These are phyloP conservation scores for Cyaniris semiargus DNA, from an alignment of 2,888 invertebrate genomes.

Conservation along the genomic window DNA sequence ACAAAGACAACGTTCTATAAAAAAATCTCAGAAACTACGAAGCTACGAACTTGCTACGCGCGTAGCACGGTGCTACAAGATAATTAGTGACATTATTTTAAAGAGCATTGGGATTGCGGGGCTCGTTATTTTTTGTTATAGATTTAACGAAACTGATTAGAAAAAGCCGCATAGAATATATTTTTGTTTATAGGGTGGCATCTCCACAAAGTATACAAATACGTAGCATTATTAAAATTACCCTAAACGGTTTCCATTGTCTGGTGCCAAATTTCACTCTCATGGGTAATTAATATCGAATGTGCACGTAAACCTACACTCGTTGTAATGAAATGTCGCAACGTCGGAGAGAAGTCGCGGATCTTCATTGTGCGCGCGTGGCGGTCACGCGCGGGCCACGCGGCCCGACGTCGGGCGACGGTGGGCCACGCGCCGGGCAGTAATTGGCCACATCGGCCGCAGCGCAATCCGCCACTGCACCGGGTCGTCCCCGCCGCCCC, in stretches of 20 bases:
- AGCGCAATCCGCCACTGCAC: slow-evolving; percentile 38
- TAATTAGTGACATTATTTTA: background rate
- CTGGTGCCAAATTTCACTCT: slow-evolving; percentile 10
- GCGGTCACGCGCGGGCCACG: slow-evolving; percentile 46
- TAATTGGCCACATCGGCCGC: background rate
- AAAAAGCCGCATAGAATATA: background rate
- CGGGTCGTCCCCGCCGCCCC: slow-evolving; percentile 42
- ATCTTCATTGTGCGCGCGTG: slow-evolving; percentile 22
- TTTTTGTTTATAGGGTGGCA: background rate
- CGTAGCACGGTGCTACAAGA: background rate
- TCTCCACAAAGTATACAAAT: background rate
- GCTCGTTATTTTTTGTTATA: too few relatives aligned
- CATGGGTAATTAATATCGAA: slow-evolving; percentile 22
- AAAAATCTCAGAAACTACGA: background rate
- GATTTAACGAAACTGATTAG: background rate
- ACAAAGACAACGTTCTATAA: too few relatives aligned
- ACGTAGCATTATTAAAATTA: slow-evolving; percentile 6
- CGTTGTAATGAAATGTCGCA: slow-evolving; percentile 28
- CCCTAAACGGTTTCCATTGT: background rate
- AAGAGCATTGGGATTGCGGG: too few relatives aligned
- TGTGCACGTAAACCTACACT: slow-evolving; percentile 3
- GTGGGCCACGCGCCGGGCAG: slow-evolving; percentile 32
- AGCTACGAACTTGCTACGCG: background rate
- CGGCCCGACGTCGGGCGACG: slow-evolving; percentile 40
- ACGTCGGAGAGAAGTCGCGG: slow-evolving; percentile 16